phyloP scores from a whole-genome alignment of 2,888 invertebrate genomes.

The Antheraea yamamai region DNA sequence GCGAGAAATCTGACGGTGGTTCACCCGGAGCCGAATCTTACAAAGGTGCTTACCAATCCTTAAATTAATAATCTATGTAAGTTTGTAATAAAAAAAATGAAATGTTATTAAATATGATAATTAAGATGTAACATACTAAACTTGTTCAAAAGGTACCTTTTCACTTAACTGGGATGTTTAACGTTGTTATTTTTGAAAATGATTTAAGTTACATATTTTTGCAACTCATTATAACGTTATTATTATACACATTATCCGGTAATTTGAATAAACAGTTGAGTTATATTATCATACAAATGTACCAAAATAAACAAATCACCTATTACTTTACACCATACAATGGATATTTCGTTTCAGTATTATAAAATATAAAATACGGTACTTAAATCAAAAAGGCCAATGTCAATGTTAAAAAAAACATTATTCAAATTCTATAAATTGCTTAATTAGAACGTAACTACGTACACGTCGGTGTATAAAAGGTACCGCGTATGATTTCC shows the following conservation, averaged over 20 bases:
- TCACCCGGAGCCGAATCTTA: too few relatives aligned
- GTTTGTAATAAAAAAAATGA: neutral
- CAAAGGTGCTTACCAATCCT: too few relatives aligned
- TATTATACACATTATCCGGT: neutral
- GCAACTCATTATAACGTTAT: neutral
- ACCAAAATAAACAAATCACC: neutral
- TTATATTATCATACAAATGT: neutral
- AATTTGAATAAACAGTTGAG: neutral
- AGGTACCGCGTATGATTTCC: conserved; percentile 41
- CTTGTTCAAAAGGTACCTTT: neutral
- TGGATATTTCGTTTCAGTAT: neutral
- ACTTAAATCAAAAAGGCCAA: neutral
- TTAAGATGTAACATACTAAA: neutral
- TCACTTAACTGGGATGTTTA: neutral
- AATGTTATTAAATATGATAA: neutral
- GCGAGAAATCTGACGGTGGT: too few relatives aligned
- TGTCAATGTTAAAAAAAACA: conserved; percentile 8
- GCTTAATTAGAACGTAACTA: conserved; percentile 17
- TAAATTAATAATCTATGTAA: too few relatives aligned
- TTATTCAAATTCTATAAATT: conserved; percentile 12
- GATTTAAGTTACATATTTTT: neutral
- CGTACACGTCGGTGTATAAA: conserved; percentile 30
- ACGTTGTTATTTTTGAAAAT: neutral
- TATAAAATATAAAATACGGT: conserved; percentile 1
- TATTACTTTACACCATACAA: conserved; percentile 1